phyloP scores from a whole-genome alignment of 2,113 vertebrate genomes.

The Datnioides undecimradiatus region DNA sequence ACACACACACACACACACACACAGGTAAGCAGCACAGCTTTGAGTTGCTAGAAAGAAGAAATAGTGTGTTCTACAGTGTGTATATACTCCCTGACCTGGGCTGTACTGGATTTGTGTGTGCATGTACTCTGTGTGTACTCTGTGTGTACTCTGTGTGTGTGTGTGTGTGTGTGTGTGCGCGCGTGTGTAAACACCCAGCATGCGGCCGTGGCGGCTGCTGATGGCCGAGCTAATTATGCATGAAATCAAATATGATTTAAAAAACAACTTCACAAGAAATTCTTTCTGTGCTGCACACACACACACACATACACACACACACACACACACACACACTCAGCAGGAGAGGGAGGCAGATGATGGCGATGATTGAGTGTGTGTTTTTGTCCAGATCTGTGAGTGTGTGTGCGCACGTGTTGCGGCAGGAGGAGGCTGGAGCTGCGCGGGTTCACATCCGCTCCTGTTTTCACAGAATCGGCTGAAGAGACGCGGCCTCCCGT shows the following conservation, averaged over 20 bases:
- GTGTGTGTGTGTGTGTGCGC: constrained; percentile 27
- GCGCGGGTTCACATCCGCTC: not conserved
- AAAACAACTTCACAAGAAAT: constrained; percentile 73
- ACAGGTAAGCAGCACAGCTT: constrained; percentile 14
- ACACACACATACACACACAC: constrained; percentile 29
- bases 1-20: constrained; percentile 28
- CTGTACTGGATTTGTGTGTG: not conserved
- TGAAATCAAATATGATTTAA: constrained; percentile 86
- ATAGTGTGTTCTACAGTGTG: constrained; percentile 19
- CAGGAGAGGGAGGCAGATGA: constrained; percentile 44
- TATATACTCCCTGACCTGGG: constrained; percentile 4
- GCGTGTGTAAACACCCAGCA: constrained; percentile 49
- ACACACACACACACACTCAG: constrained; percentile 43
- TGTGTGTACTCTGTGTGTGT: constrained; percentile 20
- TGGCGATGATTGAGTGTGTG: constrained; percentile 36
- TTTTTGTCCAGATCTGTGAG: constrained; percentile 11
- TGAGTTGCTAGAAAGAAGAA: constrained; percentile 9
- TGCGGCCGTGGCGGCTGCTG: constrained; percentile 61
- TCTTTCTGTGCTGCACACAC: constrained; percentile 25
- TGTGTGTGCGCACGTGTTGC: not conserved
- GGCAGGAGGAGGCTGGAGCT: not conserved
- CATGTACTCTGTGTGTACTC: constrained; percentile 10
- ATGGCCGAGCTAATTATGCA: constrained; percentile 84
- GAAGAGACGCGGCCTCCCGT: not conserved
- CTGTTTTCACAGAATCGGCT: not conserved